These are phyloP conservation scores for Lamprologus tigripictilis DNA, from an alignment of 2,113 vertebrate genomes.

Conservation along the genomic window DNA sequence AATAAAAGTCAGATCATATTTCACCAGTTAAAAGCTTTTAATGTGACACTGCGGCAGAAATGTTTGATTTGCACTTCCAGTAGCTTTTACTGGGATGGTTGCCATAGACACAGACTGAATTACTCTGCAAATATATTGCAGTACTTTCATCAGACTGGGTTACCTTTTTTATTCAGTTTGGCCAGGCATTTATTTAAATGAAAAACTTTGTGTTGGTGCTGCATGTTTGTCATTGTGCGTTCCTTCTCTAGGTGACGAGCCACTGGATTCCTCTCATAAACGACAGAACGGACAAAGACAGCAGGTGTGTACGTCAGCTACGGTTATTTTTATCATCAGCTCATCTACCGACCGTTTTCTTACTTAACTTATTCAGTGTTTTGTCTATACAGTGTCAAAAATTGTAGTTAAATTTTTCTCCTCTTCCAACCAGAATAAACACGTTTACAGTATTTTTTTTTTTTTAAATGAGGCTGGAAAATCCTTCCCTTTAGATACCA, in stretches of 20 bases:
- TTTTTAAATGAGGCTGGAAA: not conserved
- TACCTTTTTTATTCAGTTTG: not conserved
- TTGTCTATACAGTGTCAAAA: not conserved
- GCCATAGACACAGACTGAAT: not conserved
- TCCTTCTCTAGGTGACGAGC: conserved; percentile 83
- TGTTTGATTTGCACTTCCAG: not conserved
- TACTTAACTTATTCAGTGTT: not conserved
- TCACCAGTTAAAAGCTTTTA: not conserved
- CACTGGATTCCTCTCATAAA: conserved; percentile 99
- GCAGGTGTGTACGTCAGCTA: conserved; percentile 76
- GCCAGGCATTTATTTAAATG: not conserved
- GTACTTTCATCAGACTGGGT: not conserved
- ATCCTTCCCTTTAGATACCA: not conserved
- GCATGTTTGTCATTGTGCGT: not conserved
- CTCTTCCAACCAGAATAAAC: not conserved
- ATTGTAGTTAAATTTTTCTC: not conserved
- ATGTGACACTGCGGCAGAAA: not conserved
- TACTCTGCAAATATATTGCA: not conserved
- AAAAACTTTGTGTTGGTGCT: not conserved
- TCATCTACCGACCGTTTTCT: not conserved
- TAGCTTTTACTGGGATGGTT: not conserved
- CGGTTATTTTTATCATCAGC: not conserved
- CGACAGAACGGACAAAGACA: conserved; percentile 96
- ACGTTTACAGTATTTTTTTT: rapidly evolving
- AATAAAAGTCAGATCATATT: not conserved